Conservation (phyloP, 1,140 invertebrate genomes). For the Cydia strobilella region DNA sequence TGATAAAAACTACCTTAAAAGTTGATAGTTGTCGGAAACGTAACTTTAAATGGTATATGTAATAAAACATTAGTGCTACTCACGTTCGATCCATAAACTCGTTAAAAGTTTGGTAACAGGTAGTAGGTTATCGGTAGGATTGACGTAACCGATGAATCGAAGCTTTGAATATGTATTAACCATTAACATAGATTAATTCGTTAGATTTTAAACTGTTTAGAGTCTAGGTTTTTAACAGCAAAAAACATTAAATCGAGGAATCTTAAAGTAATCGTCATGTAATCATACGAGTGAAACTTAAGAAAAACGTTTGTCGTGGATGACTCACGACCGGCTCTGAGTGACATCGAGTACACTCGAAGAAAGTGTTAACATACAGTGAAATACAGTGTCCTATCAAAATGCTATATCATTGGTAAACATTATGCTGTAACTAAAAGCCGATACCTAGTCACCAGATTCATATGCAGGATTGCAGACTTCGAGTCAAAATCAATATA, state of each 20-base stretch:
- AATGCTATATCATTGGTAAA: constrained; percentile 10
- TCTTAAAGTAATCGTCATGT: neutral
- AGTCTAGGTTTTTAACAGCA: neutral
- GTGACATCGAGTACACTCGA: neutral
- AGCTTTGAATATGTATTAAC: neutral
- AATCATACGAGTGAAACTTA: constrained; percentile 51
- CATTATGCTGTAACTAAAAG: neutral
- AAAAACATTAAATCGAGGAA: neutral
- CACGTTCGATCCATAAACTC: neutral
- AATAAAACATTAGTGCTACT: constrained; percentile 10
- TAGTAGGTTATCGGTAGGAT: neutral
- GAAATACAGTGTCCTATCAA: neutral
- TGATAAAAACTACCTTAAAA: constrained; percentile 19
- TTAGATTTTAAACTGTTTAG: neutral
- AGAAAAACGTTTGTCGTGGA: constrained; percentile 49
- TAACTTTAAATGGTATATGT: constrained; percentile 5
- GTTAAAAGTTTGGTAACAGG: neutral
- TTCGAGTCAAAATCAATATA: too few species aligned
- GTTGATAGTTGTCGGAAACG: neutral
- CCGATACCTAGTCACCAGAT: too few species aligned
- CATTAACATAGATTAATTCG: too few species aligned
- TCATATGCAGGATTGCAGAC: too few species aligned
- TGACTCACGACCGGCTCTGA: constrained; percentile 14
- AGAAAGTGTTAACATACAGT: constrained; percentile 14
- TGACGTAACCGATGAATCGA: neutral